Percentiles rank a stretch among this genome's conserved stretches.
Evolutionary conservation across 2,888 invertebrate genomes (phyloP).

Genomic region (Perizoma affinitatum): DNA sequence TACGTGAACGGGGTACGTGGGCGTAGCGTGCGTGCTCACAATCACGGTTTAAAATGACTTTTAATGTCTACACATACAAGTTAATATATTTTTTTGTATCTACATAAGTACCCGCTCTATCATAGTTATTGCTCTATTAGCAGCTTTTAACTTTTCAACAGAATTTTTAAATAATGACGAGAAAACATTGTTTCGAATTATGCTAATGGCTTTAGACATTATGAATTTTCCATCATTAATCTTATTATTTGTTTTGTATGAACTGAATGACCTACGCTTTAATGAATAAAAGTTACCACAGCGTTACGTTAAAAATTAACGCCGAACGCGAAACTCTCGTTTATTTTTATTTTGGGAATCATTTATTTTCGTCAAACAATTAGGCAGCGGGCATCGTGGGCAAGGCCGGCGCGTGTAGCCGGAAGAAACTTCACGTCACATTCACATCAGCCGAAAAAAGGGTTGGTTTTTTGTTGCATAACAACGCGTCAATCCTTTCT

Average conservation of each 20-base stretch:
- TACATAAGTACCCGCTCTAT: conserved; percentile 50
- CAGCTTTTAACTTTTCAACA: conserved; percentile 50
- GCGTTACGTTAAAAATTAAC: conserved; percentile 72
- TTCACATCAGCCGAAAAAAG: conserved; percentile 68
- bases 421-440: conserved; percentile 76
- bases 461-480: conserved; percentile 77
- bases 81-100: conserved; percentile 63
- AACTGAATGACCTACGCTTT: conserved; percentile 53
- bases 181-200: conserved; percentile 13
- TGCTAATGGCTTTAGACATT: conserved; percentile 6
- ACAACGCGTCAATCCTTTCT: conserved; percentile 58
- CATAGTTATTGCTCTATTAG: conserved; percentile 66
- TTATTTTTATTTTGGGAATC: conserved; percentile 80
- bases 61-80: conserved; percentile 73
- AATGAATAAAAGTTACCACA: conserved; percentile 60
- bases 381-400: conserved; percentile 69
- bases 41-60: conserved; percentile 65
- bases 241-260: conserved; percentile 27
- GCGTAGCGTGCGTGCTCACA: conserved; percentile 67
- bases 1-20: conserved; percentile 34
- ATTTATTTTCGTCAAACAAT: conserved; percentile 83
- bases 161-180: conserved; percentile 32
- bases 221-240: conserved; percentile 34
- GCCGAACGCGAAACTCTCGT: conserved; percentile 77
- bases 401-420: conserved; percentile 62